These are phyloP conservation scores for Lucinisca nassula DNA, from an alignment of 2,888 invertebrate genomes.

Conservation along the genomic window DNA sequence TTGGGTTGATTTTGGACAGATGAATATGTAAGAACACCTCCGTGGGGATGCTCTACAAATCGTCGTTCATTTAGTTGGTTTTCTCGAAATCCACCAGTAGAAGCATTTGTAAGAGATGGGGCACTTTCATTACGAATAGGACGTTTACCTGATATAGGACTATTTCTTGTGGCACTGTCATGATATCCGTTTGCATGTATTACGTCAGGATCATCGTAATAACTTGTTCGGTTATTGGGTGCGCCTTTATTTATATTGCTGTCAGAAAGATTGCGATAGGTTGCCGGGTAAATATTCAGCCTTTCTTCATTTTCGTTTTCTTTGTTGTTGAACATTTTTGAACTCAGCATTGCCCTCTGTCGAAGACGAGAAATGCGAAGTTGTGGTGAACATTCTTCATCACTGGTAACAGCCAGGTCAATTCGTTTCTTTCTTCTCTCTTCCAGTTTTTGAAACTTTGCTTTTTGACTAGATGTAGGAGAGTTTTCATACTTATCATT, in stretches of 20 bases:
- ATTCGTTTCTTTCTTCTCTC: constrained; percentile 82
- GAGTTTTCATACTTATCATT: constrained; percentile 53
- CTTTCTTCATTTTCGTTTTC: not conserved
- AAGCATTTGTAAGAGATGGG: not conserved
- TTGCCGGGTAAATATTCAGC: not conserved
- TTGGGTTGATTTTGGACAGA: not conserved
- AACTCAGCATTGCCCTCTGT: constrained; percentile 78
- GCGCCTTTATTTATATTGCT: not conserved
- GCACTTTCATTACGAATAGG: not conserved
- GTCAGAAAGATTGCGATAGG: not conserved
- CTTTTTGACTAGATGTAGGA: constrained; percentile 62
- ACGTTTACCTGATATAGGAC: not conserved
- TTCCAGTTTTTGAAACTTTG: constrained; percentile 82
- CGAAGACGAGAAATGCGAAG: constrained; percentile 80
- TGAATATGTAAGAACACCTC: constrained; percentile 2
- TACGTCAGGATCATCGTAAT: constrained; percentile 47
- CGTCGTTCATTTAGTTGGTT: not conserved
- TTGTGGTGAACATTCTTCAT: constrained; percentile 82
- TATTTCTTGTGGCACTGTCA: not conserved
- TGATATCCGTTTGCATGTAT: constrained; percentile 58
- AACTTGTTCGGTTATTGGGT: constrained; percentile 23
- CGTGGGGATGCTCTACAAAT: not conserved
- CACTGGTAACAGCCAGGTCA: constrained; percentile 82
- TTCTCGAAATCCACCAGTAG: not conserved
- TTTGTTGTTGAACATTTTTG: constrained; percentile 43